phyloP scores from a whole-genome alignment of 2,113 vertebrate genomes.

The Amblyornis subalaris region DNA sequence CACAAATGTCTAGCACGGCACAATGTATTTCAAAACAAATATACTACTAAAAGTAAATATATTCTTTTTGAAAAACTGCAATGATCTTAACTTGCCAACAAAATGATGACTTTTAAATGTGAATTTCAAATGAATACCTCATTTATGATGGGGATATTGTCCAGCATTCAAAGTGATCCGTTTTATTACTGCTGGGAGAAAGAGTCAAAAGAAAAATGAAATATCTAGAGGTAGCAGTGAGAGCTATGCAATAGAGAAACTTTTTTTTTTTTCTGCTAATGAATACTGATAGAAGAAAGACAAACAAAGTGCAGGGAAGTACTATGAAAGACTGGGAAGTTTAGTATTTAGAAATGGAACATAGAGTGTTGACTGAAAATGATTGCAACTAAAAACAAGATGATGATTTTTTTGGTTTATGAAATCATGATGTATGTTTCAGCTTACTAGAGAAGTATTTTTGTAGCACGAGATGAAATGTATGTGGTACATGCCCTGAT shows the following conservation, averaged over 20 bases:
- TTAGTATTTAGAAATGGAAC: not conserved
- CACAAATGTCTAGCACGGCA: no score
- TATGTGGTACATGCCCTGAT: not conserved
- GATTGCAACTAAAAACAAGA: not conserved
- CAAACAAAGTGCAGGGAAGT: not conserved
- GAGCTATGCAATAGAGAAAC: not conserved
- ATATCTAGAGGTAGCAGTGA: not conserved
- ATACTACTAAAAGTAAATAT: not conserved
- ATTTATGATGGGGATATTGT: not conserved
- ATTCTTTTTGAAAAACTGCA: not conserved
- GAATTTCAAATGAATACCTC: not conserved
- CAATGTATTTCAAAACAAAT: not conserved
- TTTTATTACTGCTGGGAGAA: not conserved
- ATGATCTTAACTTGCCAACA: not conserved
- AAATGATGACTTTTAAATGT: not conserved
- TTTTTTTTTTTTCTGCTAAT: rapidly evolving
- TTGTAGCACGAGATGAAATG: not conserved
- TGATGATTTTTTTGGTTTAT: not conserved
- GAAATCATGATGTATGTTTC: not conserved
- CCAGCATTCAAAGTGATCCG: not conserved
- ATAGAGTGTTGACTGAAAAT: not conserved
- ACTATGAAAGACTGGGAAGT: not conserved
- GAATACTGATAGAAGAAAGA: not conserved
- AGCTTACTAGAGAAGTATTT: not conserved
- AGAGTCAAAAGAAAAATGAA: not conserved